Percentiles rank a stretch among this genome's conserved stretches.
Evolutionary conservation across 2,888 invertebrate genomes (phyloP).

Genomic region (Pachliopta kotzebuea): DNA sequence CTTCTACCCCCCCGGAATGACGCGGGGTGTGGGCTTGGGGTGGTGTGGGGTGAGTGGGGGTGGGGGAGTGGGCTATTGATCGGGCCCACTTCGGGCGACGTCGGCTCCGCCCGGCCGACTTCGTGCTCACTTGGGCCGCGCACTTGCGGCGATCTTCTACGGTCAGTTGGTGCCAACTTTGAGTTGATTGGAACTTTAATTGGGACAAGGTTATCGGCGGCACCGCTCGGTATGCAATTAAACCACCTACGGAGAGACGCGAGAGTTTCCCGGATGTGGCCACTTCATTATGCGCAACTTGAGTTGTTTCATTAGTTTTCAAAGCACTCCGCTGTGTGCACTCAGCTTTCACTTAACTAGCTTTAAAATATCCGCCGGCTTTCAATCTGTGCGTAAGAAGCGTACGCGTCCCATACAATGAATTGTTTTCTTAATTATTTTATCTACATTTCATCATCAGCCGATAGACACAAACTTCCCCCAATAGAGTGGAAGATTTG

Average conservation of each 20-base stretch:
- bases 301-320: no score
- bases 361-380: no score
- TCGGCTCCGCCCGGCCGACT: constrained; percentile 64
- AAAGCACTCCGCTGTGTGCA: no score
- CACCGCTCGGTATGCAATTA: constrained; percentile 21
- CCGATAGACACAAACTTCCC: no score
- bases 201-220: constrained; percentile 71
- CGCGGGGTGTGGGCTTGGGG: constrained; percentile 42
- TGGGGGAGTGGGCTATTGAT: constrained; percentile 68
- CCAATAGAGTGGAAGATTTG: no score
- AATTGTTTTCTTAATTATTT: no score
- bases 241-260: constrained; percentile 37
- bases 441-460: no score
- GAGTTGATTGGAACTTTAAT: constrained; percentile 75
- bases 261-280: background rate
- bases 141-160: constrained; percentile 54
- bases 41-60: constrained; percentile 12
- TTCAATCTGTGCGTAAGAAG: no score
- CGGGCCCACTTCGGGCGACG: constrained; percentile 63
- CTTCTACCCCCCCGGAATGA: constrained; percentile 77
- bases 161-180: constrained; percentile 73
- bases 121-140: constrained; percentile 64
- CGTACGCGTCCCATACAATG: no score
- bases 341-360: no score
- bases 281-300: no score